Conservation (phyloP, 2,888 invertebrate species). For the Dicyrtomina minuta region DNA sequence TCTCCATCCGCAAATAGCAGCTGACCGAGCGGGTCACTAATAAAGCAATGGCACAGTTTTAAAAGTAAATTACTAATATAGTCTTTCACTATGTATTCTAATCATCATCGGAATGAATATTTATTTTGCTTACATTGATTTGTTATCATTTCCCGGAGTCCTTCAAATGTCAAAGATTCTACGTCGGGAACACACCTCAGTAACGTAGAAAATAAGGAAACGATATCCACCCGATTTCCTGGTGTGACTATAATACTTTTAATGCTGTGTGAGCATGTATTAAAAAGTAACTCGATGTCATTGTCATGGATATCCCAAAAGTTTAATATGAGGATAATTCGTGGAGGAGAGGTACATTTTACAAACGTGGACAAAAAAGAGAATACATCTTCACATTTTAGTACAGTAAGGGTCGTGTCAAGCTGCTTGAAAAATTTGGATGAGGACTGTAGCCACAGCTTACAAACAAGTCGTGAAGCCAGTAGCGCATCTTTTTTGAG, state of each 20-base stretch:
- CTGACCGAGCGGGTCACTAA: conserved; percentile 26
- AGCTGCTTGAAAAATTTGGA: neutral
- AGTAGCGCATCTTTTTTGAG: too few species aligned
- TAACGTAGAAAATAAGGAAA: conserved; percentile 1
- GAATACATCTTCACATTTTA: neutral
- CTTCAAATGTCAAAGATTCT: conserved; percentile 6
- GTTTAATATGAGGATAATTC: neutral
- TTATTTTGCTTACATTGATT: conserved; percentile 17
- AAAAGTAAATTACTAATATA: neutral
- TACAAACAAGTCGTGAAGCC: neutral
- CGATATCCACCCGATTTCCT: conserved; percentile 6
- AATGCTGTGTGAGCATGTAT: neutral
- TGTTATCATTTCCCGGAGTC: conserved; percentile 4
- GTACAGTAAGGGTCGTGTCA: neutral
- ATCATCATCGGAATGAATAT: neutral
- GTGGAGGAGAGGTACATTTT: neutral
- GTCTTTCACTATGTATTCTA: neutral
- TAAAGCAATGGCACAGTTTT: neutral
- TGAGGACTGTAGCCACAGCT: neutral
- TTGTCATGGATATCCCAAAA: neutral
- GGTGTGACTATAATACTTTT: neutral
- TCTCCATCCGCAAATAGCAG: conserved; percentile 5
- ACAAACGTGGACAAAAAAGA: neutral
- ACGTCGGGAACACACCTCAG: neutral
- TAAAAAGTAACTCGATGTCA: neutral